Percentiles rank a stretch among this genome's conserved stretches.
Conservation (phyloP, 1,140 invertebrate genomes). For the Lepidurus arcticus region DNA sequence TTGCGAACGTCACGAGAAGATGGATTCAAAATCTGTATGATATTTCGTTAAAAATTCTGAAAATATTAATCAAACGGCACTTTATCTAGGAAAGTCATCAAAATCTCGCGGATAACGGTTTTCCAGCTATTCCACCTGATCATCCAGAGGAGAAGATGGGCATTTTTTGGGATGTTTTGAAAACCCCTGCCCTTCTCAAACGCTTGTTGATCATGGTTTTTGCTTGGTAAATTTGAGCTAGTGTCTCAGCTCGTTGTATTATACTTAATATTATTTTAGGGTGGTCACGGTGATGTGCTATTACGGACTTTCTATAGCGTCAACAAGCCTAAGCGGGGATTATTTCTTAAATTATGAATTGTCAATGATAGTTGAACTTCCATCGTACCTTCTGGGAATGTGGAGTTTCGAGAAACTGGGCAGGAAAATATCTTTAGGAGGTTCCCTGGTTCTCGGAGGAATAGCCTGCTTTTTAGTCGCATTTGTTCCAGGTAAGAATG, state of each 20-base stretch:
- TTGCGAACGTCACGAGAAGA: not conserved
- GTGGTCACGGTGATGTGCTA: slow-evolving; percentile 22
- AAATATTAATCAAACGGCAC: not conserved
- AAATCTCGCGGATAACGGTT: not conserved
- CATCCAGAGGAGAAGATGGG: not conserved
- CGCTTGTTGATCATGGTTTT: slow-evolving; percentile 24
- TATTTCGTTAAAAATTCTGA: not conserved
- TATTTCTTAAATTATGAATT: slow-evolving; percentile 23
- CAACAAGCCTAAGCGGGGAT: slow-evolving; percentile 12
- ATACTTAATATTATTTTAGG: not conserved
- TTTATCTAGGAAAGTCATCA: not conserved
- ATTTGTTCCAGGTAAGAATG: not conserved
- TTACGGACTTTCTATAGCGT: slow-evolving; percentile 27
- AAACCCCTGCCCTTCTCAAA: not conserved
- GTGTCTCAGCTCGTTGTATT: not conserved
- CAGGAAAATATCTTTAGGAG: not conserved
- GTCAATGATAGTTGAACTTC: slow-evolving; percentile 26
- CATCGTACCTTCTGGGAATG: slow-evolving; percentile 22
- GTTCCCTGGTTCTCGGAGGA: slow-evolving; percentile 14
- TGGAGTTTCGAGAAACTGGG: slow-evolving; percentile 25
- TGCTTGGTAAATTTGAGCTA: slow-evolving; percentile 24
- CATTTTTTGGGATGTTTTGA: not conserved
- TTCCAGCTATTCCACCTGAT: not conserved
- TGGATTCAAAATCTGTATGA: not conserved
- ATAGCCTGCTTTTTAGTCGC: slow-evolving; percentile 17